Base-by-base conservation (phyloP, 2,888 invertebrate species). In the Xanthorhoe spadicearia region DNA sequence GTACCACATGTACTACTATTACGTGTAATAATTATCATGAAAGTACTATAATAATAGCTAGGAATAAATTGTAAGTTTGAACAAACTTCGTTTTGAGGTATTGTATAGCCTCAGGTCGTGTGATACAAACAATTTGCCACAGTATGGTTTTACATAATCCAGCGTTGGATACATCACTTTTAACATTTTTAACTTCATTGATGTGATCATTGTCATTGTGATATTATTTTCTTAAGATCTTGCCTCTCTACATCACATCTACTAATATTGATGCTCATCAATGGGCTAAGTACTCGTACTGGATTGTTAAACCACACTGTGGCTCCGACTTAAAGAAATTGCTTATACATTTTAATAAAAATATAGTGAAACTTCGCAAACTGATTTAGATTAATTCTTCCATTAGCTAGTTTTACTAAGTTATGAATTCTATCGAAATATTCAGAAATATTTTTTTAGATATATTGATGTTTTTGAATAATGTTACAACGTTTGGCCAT, bases 31-130 rank as follows among this genome's bases (percentile, higher is more conserved):
- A 23, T 55, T 46, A 23, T 38, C 18, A 38, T 46, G n/a, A 48
- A 17, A 13, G 49, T 58, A 61, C 50, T 35, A 52, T 55, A 15
- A 71, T 71, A 52, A 83, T 85, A 85, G 83, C 73, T 88, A 88
- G 85, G 75, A 82, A 76, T 82, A 85, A 88, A 87, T 86, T 84
- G 73, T 87, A 84, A 85, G 79, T 85, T 80, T 85, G 89, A 90
- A 87, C 89, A 89, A 89, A 88, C 77, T 85, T 86, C 82, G 81
- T 73, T 72, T 19, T 66, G 64, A 59, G 55, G 65, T 61, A 3
- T 23, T 51, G 28, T 48, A 10, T 38, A 2, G 18, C 49, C 65
- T 68, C 55, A 38, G 32, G 64, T 61, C 61, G 66, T 32, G 32
- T 32, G 32, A 32, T 32, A 32, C 2, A 64, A 59, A 49, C 64